Base-by-base conservation (phyloP, 2,113 vertebrate genomes). In the Oncorhynchus keta region DNA sequence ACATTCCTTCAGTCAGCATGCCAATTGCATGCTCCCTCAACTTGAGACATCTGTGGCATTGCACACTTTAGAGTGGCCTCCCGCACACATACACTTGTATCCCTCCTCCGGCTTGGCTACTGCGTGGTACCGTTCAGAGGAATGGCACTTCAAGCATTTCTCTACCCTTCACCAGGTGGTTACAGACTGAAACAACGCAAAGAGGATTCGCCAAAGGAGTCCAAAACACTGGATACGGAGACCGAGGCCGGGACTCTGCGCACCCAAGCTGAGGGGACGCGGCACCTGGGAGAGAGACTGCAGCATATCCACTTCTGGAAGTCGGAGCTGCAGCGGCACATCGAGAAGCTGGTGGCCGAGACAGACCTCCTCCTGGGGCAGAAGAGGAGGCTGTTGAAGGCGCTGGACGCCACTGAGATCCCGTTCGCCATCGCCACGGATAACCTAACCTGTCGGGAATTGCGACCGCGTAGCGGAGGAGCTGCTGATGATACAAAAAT, bases 401-500 rank as follows among this genome's bases (percentile, higher is more conserved):
- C 95, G 0, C 92, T 97, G 11, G 93, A 95, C 0, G 90, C 95
- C 84, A 93, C 89, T 0, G 89, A 95, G 32, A 51, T 92, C 14
- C 93, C 95, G 0, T 93, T 84, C 45, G 84, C 90, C 76, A 95
- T 99, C 4, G 82, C 91, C 70, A 89, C 78, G 0, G 97, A 99
- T 72, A 98, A 97, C 57, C 91, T 99, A 83, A 93, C 86, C 82
- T 95, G 32, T 35, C 32, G 97, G 0, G 90, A n/a, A n/a, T 92
- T 93, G 64, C 92, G 98, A 99, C 87, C 73, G 72, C 0, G 96
- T 96, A 90, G 95, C 98, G 79, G 86, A 83, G 16, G 94, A 97
- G 80, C 84, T 99, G 76, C 70, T 96, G 96, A 97, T 97, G 75
- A 57, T 9, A 22, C 8, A 11, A 20, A 3, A 3, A 28, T 0